Evolutionary conservation across 2,113 vertebrate species (phyloP), one percentile per base, ranked within the genome.

Genomic region (Myocastor coypus): DNA sequence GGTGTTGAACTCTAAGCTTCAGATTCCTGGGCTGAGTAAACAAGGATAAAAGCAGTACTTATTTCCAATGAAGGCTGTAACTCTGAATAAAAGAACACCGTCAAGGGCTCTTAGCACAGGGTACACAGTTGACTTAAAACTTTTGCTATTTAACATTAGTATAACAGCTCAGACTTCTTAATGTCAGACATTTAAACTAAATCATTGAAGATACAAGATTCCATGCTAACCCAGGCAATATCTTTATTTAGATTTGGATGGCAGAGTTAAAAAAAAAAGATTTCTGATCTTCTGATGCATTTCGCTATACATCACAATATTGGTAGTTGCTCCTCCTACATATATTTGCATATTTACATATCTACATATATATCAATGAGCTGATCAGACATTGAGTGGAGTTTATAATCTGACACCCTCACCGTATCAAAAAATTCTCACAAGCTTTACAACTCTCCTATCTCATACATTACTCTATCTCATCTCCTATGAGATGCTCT

Each of bases 161-260:
- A 63, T 34, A 57, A 50, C 5, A 84, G 5, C 52, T 55, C 59
- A 88, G 20, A 22, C n/a, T 46, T 95, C 68, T 94, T 78, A 30
- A 77, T 59, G 61, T 84, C 73, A 87, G 85, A 81, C 42, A 68
- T 84, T 87, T 89, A 61, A n/a, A 90, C 34, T 71, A 83, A 91
- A 94, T 55, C 7, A 61, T 57, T 16, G 3, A 52, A 71, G 11
- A 55, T 75, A 69, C 5, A 57, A 66, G 46, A 64, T 85, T 81
- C 11, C 26, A 59, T 40, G 59, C 50, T 64, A 89, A 80, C 57
- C 86, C 87, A 42, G 57, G 10, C 8, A 59, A 68, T 5, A 61
- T 59, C 19, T 87, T 92, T n/a, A 92, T 22, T 81, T 95, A 63
- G 61, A 66, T 80, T 87, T 92, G 66, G 66, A 52, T 46, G 50